A percentile compares a stretch with the other conserved stretches of the same genome.
Evolutionary conservation across 2,888 invertebrate species (phyloP).

Genomic region (Cephalotes varians): DNA sequence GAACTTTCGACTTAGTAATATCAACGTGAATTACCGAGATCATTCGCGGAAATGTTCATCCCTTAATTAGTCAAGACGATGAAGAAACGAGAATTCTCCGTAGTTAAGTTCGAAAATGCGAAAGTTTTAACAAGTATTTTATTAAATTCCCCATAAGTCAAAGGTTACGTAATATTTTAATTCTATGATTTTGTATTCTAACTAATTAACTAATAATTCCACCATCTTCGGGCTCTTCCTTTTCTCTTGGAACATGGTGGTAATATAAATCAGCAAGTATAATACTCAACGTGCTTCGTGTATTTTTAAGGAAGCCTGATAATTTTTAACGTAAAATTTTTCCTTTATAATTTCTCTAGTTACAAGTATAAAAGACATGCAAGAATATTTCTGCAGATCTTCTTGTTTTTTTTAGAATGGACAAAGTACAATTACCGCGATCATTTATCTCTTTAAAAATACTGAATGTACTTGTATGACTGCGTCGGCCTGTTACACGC

Average conservation of each 20-base stretch:
- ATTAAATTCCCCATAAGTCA: constrained; percentile 14
- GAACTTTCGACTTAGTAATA: constrained; percentile 2
- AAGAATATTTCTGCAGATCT: neutral
- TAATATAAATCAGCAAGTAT: neutral
- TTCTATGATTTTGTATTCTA: neutral
- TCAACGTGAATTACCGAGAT: constrained; percentile 21
- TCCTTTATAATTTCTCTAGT: neutral
- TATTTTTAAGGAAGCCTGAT: neutral
- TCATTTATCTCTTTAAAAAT: neutral
- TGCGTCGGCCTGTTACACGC: neutral
- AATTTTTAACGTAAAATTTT: neutral
- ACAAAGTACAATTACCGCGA: neutral
- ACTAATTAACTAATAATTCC: constrained; percentile 13
- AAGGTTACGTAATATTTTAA: constrained; percentile 1
- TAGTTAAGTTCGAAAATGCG: neutral
- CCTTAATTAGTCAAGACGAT: constrained; percentile 27
- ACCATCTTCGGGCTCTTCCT: neutral
- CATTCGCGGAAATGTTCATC: constrained; percentile 30
- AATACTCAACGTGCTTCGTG: neutral
- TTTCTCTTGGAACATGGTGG: neutral
- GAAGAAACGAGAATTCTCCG: neutral
- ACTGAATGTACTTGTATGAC: neutral
- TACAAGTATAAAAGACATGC: neutral
- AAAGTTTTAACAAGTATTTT: constrained; percentile 28
- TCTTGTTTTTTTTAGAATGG: neutral